Conservation (phyloP, 2,113 vertebrate species). For the Mustelus asterias region DNA sequence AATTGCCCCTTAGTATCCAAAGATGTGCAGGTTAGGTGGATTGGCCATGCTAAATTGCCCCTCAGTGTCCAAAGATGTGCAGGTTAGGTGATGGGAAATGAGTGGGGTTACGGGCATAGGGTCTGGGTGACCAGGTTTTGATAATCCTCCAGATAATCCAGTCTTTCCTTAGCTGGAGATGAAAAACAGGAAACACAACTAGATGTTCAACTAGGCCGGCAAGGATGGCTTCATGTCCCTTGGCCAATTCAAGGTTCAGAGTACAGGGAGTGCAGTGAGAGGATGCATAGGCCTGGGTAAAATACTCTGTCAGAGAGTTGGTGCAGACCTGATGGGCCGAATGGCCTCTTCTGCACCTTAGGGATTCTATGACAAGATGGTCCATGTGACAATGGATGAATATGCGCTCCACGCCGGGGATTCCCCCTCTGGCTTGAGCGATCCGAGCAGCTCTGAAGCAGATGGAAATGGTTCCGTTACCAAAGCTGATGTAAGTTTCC, state of each 20-base stretch:
- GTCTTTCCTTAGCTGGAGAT: conserved; percentile 60
- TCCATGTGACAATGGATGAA: not conserved
- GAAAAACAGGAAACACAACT: not conserved
- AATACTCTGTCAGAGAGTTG: too few species aligned
- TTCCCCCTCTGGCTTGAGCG: not conserved
- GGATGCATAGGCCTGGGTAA: too few species aligned
- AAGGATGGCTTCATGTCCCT: not conserved
- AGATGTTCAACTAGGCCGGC: not conserved
- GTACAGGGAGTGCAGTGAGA: not conserved
- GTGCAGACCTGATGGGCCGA: too few species aligned
- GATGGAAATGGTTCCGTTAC: not conserved
- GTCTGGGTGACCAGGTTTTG: conserved; percentile 73
- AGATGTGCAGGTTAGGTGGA: too few species aligned
- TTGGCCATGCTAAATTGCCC: too few species aligned
- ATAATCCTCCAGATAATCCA: conserved; percentile 80
- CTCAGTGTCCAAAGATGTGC: too few species aligned
- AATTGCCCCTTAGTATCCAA: too few species aligned
- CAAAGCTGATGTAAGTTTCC: not conserved
- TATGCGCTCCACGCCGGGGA: not conserved
- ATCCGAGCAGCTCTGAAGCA: not conserved
- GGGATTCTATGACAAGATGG: too few species aligned
- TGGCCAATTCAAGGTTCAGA: not conserved
- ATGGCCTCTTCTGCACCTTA: too few species aligned
- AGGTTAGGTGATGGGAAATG: too few species aligned
- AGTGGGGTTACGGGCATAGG: too few species aligned